Percentiles rank a stretch among this genome's conserved stretches.
These are phyloP conservation scores for Stenchaetothrips biformis DNA, from an alignment of 2,888 invertebrate genomes.

Conservation along the genomic window DNA sequence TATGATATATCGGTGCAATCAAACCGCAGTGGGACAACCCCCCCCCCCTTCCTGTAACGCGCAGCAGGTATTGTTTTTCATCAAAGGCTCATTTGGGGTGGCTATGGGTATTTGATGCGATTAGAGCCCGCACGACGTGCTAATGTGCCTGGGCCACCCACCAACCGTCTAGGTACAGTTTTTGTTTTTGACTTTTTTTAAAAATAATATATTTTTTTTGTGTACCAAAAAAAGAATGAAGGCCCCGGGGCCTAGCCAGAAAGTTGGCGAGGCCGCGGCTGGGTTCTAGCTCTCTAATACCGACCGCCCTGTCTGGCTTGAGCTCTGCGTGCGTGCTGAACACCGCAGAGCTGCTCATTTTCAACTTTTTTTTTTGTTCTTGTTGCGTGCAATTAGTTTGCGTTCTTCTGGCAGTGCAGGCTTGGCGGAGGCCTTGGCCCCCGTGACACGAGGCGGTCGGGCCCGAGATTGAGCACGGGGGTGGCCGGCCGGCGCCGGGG, in stretches of 20 bases:
- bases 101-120: slow-evolving; percentile 12
- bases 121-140: slow-evolving; percentile 1
- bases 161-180: neutral
- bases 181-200: neutral
- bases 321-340: too few species aligned
- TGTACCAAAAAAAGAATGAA: neutral
- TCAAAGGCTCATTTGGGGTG: neutral
- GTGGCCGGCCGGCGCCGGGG: neutral
- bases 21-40: neutral
- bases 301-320: too few species aligned
- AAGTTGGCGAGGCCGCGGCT: neutral
- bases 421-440: neutral
- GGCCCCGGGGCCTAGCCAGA: neutral
- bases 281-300: too few species aligned
- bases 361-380: neutral
- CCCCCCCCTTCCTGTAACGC: neutral
- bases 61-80: slow-evolving; percentile 16
- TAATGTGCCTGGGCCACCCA: neutral
- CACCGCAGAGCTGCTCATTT: neutral
- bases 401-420: neutral
- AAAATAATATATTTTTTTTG: neutral
- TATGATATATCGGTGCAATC: slow-evolving; percentile 12
- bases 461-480: neutral
- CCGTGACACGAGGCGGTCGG: neutral
- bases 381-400: too few species aligned